Evolutionary conservation across 2,888 invertebrate species (phyloP).

Genomic region (Icerya purchasi): DNA sequence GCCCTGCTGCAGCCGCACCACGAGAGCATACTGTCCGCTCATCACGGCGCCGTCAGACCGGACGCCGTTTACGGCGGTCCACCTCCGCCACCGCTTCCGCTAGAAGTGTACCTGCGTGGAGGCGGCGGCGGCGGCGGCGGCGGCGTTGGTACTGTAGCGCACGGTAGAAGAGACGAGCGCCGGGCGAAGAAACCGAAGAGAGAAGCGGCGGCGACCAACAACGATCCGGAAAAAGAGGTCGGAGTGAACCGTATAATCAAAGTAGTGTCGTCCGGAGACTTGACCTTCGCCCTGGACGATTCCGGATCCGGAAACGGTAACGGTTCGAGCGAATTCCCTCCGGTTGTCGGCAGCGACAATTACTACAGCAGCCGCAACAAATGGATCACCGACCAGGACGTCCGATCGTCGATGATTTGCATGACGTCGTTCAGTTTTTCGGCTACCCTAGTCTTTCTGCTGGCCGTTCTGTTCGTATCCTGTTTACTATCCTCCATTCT

Average conservation of each 20-base stretch:
- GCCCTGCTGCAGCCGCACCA: constrained; percentile 23
- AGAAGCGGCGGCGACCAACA: constrained; percentile 25
- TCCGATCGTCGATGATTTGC: constrained; percentile 44
- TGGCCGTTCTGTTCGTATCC: constrained; percentile 61
- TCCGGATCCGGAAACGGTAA: constrained; percentile 32
- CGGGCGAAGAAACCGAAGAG: constrained; percentile 57
- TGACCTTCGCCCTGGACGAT: constrained; percentile 62
- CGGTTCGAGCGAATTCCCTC: constrained; percentile 41
- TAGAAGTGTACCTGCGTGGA: constrained; percentile 42
- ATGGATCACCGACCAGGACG: constrained; percentile 29
- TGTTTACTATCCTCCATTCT: constrained; percentile 69
- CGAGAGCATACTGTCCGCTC: constrained; percentile 31
- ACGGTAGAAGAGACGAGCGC: constrained; percentile 59
- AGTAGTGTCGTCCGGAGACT: constrained; percentile 75
- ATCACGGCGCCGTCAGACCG: constrained; percentile 27
- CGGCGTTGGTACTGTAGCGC: too few species aligned
- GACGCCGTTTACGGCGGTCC: constrained; percentile 49
- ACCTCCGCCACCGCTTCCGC: constrained; percentile 27
- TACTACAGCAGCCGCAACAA: too few species aligned
- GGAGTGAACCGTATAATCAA: constrained; percentile 72
- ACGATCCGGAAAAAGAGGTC: constrained; percentile 52
- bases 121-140: too few species aligned
- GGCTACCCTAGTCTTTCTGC: constrained; percentile 57
- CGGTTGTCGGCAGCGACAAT: too few species aligned
- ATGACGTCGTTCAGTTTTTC: constrained; percentile 90